phyloP scores from a whole-genome alignment of 1,140 invertebrate genomes.

The Steinernema khuongi region DNA sequence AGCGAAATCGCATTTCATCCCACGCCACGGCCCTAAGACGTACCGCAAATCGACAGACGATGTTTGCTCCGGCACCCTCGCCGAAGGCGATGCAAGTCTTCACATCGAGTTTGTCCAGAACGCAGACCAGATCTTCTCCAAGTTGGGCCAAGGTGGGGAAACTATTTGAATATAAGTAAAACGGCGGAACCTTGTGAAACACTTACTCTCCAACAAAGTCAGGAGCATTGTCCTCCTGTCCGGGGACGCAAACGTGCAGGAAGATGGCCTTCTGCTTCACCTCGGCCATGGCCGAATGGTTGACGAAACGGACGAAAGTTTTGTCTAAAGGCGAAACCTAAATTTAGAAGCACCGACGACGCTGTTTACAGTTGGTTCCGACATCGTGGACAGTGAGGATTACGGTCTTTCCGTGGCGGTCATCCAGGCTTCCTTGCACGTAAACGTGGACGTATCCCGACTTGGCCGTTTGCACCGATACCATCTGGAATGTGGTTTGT shows the following conservation, averaged over 20 bases:
- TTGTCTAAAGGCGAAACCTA: slow-evolving; percentile 58
- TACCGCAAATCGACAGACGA: slow-evolving; percentile 74
- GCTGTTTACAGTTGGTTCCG: slow-evolving; percentile 79
- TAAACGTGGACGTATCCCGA: slow-evolving; percentile 49
- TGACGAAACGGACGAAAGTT: slow-evolving; percentile 65
- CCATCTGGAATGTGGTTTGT: slow-evolving; percentile 30
- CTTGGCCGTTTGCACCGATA: slow-evolving; percentile 34
- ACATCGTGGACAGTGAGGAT: slow-evolving; percentile 83
- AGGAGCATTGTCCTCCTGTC: slow-evolving; percentile 75
- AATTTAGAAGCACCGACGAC: slow-evolving; percentile 8
- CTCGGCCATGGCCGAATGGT: slow-evolving; percentile 74
- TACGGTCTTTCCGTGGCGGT: slow-evolving; percentile 62
- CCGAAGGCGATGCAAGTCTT: slow-evolving; percentile 73
- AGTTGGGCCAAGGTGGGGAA: slow-evolving; percentile 77
- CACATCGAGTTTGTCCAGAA: slow-evolving; percentile 72
- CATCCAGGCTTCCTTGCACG: slow-evolving; percentile 57
- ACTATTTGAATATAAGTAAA: slow-evolving; percentile 53
- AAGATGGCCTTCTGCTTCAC: slow-evolving; percentile 78
- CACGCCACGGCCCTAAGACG: not conserved
- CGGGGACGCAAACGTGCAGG: slow-evolving; percentile 80
- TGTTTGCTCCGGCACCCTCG: slow-evolving; percentile 82
- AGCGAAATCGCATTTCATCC: slow-evolving; percentile 21
- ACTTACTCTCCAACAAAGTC: slow-evolving; percentile 68
- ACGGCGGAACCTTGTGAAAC: not conserved
- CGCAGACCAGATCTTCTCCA: slow-evolving; percentile 75